Conservation (phyloP, 2,113 vertebrate genomes). For the Cyanoramphus novaezelandiae region DNA sequence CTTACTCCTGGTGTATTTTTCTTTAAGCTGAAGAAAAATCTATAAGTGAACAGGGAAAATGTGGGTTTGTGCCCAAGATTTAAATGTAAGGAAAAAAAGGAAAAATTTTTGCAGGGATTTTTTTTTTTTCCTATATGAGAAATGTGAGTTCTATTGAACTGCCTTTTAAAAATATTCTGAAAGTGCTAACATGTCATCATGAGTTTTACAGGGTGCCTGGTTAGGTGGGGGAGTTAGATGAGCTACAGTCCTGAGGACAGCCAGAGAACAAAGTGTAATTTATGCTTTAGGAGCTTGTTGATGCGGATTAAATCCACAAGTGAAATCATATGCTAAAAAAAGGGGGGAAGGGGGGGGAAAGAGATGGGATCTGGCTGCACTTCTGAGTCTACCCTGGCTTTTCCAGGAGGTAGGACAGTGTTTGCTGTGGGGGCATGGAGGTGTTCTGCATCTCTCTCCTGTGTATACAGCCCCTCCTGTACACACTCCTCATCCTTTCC, state of each 20-base stretch:
- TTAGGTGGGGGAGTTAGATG: not conserved
- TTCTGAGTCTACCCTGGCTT: not conserved
- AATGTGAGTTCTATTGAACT: not conserved
- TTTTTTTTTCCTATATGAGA: not conserved
- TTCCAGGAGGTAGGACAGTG: too few relatives aligned
- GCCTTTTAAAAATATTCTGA: not conserved
- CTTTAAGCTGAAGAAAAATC: not conserved
- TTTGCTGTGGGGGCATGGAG: not conserved
- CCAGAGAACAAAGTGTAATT: not conserved
- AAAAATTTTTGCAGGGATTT: not conserved
- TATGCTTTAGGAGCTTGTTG: not conserved
- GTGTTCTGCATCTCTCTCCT: not conserved
- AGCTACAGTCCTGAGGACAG: not conserved
- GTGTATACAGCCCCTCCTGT: not conserved
- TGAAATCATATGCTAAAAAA: fast-evolving
- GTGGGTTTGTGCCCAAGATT: not conserved
- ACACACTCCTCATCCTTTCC: not conserved
- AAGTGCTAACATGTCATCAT: not conserved
- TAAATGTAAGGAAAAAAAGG: not conserved
- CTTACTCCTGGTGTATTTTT: not conserved
- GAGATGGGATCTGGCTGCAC: not conserved
- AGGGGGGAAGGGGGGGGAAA: not conserved
- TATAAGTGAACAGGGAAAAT: not conserved
- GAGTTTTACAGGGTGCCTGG: not conserved
- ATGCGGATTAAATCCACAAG: not conserved